These are phyloP conservation scores for Serrognathus titanus DNA, from an alignment of 2,888 invertebrate genomes.

Conservation along the genomic window DNA sequence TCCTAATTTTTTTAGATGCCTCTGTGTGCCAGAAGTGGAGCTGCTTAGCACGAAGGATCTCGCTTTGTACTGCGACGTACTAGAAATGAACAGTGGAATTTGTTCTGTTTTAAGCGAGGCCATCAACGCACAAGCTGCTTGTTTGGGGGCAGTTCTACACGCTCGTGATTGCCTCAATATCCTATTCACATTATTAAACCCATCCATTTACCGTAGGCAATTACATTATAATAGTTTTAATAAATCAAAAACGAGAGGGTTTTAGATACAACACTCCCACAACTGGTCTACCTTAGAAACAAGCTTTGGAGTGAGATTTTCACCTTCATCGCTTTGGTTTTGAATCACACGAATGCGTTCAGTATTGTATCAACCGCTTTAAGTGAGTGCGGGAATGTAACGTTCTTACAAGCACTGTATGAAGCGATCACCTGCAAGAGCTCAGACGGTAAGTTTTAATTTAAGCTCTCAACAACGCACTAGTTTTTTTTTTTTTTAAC, in stretches of 20 bases:
- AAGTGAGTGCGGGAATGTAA: conserved; percentile 29
- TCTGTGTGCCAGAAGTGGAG: conserved; percentile 25
- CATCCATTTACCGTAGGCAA: conserved; percentile 49
- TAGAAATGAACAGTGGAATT: conserved; percentile 53
- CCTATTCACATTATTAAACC: conserved; percentile 48
- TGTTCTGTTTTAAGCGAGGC: conserved; percentile 49
- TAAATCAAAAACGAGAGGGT: conserved; percentile 2
- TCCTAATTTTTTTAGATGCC: conserved; percentile 16
- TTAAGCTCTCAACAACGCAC: not conserved
- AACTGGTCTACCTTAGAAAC: conserved; percentile 50
- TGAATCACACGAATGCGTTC: conserved; percentile 19
- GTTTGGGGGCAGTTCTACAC: conserved; percentile 47
- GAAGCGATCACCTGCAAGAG: conserved; percentile 39
- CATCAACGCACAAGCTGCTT: conserved; percentile 42
- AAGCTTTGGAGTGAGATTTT: conserved; percentile 51
- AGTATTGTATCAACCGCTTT: conserved; percentile 20
- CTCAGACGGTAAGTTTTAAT: conserved; percentile 32
- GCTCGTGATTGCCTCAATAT: conserved; percentile 50
- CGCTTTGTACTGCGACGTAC: conserved; percentile 48
- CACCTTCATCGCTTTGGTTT: conserved; percentile 46
- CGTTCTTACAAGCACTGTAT: conserved; percentile 42
- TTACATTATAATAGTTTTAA: not conserved
- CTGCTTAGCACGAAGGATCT: conserved; percentile 43
- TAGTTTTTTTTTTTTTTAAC: conserved; percentile 11
- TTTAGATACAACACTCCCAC: conserved; percentile 43